These are phyloP conservation scores for Acanthurus tractus DNA, from an alignment of 2,797 vertebrate genomes.

Conservation along the genomic window DNA sequence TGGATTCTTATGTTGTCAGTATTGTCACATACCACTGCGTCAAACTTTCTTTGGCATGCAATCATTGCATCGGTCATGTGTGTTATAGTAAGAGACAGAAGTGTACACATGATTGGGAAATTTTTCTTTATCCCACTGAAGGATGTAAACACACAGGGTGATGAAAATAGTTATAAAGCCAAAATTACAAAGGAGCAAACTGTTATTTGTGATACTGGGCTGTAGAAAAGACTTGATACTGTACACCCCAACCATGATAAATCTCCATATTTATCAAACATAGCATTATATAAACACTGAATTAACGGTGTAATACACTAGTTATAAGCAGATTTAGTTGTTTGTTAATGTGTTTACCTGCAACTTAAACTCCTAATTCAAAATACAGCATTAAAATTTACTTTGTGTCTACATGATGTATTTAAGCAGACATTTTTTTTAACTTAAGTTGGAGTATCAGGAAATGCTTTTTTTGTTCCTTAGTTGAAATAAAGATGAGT, in stretches of 20 bases:
- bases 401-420: neutral
- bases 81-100: neutral
- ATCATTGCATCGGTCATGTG: neutral
- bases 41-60: neutral
- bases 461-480: neutral
- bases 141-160: neutral
- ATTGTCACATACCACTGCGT: constrained; percentile 16
- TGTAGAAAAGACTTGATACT: neutral
- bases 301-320: neutral
- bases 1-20: constrained; percentile 27
- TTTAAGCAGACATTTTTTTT: neutral
- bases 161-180: neutral
- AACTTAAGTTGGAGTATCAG: no score
- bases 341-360: neutral
- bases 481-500: neutral
- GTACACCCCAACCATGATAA: neutral
- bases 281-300: neutral
- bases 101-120: neutral
- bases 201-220: neutral
- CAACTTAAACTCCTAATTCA: neutral
- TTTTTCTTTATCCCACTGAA: neutral
- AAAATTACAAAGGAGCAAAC: no score
- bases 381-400: neutral
- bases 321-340: neutral
- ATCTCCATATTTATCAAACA: neutral